Evolutionary conservation across 2,888 invertebrate genomes (phyloP), one percentile per base, ranked within the genome.

Genomic region (Andrena fulva): DNA sequence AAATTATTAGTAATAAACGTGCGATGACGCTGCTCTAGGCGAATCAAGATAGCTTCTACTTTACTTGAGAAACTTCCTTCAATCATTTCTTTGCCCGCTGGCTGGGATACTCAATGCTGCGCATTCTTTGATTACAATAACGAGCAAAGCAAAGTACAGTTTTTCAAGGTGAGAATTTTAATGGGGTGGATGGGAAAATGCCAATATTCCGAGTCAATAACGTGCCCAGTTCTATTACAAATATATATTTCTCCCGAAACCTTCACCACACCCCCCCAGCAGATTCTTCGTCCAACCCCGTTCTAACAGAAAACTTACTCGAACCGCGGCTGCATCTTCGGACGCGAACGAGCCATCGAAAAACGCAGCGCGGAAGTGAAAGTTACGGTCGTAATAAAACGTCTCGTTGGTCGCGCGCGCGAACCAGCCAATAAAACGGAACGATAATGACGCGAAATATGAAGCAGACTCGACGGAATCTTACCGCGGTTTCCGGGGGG

Each of bases 361-460:
- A 66, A 66, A 20, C 31, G 35, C 35, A 50, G 35, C 52, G 16
- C 12, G 35, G 20, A 10, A 33, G 29, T 31, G 42, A 33, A 63
- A 31, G 64, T 59, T 31, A 50, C 64, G 29, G 20, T 2, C 29
- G 20, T 48, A 35, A 72, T 72, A 50, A 59, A 77, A 66, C 59
- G 59, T 59, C 33, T 24, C 3, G 50, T 29, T 29, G 4, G 29
- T 31, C 33, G 54, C 29, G 35, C 63, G 42, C 42, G 12, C 42
- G 60, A 27, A 52, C 29, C 59, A 70, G 20, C 35, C 24, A 80
- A 52, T 77, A 54, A 71, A 77, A 67, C 48, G 42, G 52, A 48
- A 80, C 71, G 74, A 73, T 78, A 81, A 78, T 69, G 73, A 60
- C 59, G 29, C 64, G n/a, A 60, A 16, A 68, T 54, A 69, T 16